phyloP scores from a whole-genome alignment of 2,888 invertebrate genomes.

The Spicauda simplicius region DNA sequence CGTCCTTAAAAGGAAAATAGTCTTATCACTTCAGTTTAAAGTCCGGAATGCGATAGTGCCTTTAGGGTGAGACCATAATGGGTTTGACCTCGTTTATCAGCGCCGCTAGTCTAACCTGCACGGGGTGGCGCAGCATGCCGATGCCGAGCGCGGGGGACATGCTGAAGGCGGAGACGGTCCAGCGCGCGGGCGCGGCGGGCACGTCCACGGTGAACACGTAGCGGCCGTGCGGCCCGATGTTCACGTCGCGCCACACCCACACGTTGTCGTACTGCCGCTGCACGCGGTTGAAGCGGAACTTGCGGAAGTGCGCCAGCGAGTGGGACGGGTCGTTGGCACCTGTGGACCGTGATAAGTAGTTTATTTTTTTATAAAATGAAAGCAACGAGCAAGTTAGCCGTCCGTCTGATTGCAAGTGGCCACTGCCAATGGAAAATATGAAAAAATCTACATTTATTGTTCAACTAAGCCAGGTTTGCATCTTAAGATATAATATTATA shows the following conservation, averaged over 20 bases:
- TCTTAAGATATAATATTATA: too few species aligned
- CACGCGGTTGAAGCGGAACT: slow-evolving; percentile 94
- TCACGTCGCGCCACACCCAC: slow-evolving; percentile 97
- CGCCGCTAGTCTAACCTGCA: slow-evolving; percentile 82
- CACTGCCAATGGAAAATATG: too few species aligned
- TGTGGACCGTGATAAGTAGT: slow-evolving; percentile 51
- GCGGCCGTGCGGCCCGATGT: slow-evolving; percentile 96
- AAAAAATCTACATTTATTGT: too few species aligned
- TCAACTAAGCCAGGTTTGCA: too few species aligned
- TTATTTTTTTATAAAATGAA: too few species aligned
- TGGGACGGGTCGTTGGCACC: slow-evolving; percentile 87
- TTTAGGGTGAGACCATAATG: too few species aligned
- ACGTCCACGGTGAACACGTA: slow-evolving; percentile 88
- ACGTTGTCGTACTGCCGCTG: slow-evolving; percentile 96
- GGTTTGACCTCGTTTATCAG: too few species aligned
- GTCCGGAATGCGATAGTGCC: too few species aligned
- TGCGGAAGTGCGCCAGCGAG: slow-evolving; percentile 90
- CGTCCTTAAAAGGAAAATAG: too few species aligned
- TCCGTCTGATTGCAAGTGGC: too few species aligned
- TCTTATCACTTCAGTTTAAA: too few species aligned
- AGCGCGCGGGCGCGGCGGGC: slow-evolving; percentile 88
- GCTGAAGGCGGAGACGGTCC: slow-evolving; percentile 97
- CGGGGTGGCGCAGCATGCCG: slow-evolving; percentile 92
- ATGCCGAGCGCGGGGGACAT: slow-evolving; percentile 94
- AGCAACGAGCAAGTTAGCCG: too few species aligned